A percentile compares a stretch with the other conserved stretches of the same genome.
Conservation (phyloP, 2,888 invertebrate species). For the Zootermopsis nevadensis region DNA sequence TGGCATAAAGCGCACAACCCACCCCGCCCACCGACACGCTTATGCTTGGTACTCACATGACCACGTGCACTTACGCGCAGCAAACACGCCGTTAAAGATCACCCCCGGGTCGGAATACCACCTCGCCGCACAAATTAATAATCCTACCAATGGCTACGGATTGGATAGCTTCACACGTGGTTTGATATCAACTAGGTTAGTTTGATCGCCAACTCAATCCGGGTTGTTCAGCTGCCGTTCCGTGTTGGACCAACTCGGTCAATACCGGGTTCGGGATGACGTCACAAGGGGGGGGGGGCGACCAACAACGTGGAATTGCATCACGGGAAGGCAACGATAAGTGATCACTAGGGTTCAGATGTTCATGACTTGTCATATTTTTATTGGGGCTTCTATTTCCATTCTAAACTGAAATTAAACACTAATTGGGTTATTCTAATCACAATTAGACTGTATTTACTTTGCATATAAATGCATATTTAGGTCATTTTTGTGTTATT, state of each 20-base stretch:
- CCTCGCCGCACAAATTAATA: not conserved
- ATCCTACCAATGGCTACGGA: not conserved
- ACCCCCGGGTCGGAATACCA: not conserved
- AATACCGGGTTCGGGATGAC: constrained; percentile 25
- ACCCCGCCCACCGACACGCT: no score
- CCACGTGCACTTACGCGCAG: constrained; percentile 2
- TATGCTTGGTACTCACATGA: not conserved
- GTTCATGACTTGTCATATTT: no score
- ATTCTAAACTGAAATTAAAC: no score
- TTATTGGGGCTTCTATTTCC: no score
- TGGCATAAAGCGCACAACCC: no score
- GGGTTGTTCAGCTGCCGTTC: not conserved
- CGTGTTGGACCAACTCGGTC: constrained; percentile 11
- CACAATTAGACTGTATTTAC: no score
- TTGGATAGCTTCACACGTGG: not conserved
- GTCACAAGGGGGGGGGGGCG: constrained; percentile 23
- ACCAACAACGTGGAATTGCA: not conserved
- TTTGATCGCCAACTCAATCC: not conserved
- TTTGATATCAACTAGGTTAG: not conserved
- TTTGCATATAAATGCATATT: no score
- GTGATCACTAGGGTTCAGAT: no score
- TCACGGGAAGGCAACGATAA: constrained; percentile 9
- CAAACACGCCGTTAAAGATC: not conserved
- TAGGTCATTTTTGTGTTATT: no score
- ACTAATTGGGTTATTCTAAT: no score